Evolutionary conservation across 2,113 vertebrate species (phyloP).

Genomic region (Argyrosomus japonicus): DNA sequence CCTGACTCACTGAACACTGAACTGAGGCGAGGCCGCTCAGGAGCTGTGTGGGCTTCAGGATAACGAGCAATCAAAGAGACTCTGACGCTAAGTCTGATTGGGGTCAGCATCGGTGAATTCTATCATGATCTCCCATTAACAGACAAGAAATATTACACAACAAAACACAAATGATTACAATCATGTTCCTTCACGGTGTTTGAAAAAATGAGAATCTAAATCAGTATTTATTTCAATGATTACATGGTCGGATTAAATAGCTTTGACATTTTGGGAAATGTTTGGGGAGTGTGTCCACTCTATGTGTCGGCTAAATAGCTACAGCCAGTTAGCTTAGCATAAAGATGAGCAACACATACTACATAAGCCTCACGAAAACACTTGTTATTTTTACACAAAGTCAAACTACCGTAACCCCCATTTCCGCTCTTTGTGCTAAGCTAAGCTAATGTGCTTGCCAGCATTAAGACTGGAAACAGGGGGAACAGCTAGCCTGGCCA

Average conservation of each 20-base stretch:
- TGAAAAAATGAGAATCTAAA: not conserved
- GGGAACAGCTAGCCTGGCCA: not conserved
- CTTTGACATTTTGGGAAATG: not conserved
- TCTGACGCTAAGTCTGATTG: conserved; percentile 54
- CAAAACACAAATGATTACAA: not conserved
- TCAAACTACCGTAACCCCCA: not conserved
- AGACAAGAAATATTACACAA: conserved; percentile 7
- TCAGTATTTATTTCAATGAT: not conserved
- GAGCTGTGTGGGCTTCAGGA: conserved; percentile 31
- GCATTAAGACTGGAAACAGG: too few species aligned
- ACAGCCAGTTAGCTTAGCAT: not conserved
- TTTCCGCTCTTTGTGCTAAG: not conserved
- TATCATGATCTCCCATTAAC: conserved; percentile 33
- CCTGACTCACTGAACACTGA: not conserved
- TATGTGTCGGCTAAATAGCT: too few species aligned
- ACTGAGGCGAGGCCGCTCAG: conserved; percentile 17
- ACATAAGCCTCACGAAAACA: not conserved
- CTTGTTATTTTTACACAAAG: not conserved
- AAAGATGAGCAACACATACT: not conserved
- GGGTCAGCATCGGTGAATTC: conserved; percentile 45
- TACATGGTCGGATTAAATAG: conserved; percentile 4
- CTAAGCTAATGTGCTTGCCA: not conserved
- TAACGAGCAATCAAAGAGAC: conserved; percentile 54
- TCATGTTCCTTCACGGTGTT: not conserved
- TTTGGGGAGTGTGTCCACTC: not conserved